These are phyloP conservation scores for Misgurnus mizolepis DNA, from an alignment of 2,113 vertebrate species.

Conservation along the genomic window DNA sequence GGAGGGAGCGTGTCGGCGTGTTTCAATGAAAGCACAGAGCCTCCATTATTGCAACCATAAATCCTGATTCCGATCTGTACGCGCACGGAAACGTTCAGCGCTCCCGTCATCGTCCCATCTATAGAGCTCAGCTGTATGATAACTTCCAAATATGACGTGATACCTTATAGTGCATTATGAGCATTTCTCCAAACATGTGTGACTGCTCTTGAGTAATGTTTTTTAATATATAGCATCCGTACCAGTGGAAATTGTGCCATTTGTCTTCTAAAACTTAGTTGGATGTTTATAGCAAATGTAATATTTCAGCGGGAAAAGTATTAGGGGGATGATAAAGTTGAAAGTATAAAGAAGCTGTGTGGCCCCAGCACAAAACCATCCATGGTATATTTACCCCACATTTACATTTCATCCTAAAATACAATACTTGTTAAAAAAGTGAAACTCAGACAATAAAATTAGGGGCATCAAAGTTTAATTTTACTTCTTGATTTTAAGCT, in stretches of 20 bases:
- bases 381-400: neutral
- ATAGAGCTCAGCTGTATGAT: conserved; percentile 38
- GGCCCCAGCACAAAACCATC: neutral
- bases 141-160: conserved; percentile 32
- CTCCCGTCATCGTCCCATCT: conserved; percentile 7
- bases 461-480: too few relatives aligned
- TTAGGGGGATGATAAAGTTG: neutral
- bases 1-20: conserved; percentile 36
- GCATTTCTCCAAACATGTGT: conserved; percentile 26
- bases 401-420: too few relatives aligned
- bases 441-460: too few relatives aligned
- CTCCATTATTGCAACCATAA: conserved; percentile 51
- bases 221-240: conserved; percentile 34
- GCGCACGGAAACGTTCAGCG: neutral
- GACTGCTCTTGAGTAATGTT: conserved; percentile 37
- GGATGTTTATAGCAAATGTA: neutral
- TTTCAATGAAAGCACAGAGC: conserved; percentile 42
- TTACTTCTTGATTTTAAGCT: too few relatives aligned
- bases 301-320: neutral
- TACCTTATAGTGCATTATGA: conserved; percentile 9
- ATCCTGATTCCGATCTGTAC: conserved; percentile 35
- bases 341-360: neutral
- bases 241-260: conserved; percentile 20
- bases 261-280: conserved; percentile 21
- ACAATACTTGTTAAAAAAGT: too few relatives aligned